Base-by-base conservation (phyloP, 2,113 vertebrate species). In the Syngnathoides biaculeatus region DNA sequence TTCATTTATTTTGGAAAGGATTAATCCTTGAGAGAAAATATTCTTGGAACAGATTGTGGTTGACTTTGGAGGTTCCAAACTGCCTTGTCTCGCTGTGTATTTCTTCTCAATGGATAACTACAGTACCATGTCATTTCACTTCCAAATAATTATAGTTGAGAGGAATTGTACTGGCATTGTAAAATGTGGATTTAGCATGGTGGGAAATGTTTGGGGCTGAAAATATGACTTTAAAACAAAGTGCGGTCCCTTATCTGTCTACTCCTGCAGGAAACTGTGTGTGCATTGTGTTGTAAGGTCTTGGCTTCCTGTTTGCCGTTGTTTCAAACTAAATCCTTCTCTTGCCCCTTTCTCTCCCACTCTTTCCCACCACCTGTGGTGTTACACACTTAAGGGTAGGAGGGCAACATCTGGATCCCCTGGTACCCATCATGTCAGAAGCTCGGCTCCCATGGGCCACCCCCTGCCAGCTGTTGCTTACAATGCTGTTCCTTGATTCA, bases 261-360 rank as follows among this genome's bases (percentile, higher is more conserved):
- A 71, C 73, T 70, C 86, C 84, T 89, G 87, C 88, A 89, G 89
- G 88, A 90, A 89, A 83, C 81, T 81, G 69, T 66, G 84, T 1
- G 26, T 77, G 83, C 74, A 88, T 89, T 90, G 88, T 89, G 83
- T 87, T 89, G 71, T 86, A 80, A 80, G 78, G 79, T 81, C 80
- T 72, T 75, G 55, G 78, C 82, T 89, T 90, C 89, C 89, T 90
- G 89, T 87, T 89, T 89, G 85, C 78, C 80, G 64, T 84, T 76
- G 83, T 87, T 88, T 78, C 85, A 83, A 75, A 63, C 72, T 89
- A 73, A 73, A 73, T 84, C 69, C 50, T 83, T 88, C 89, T 85
- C 72, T 84, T 83, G 82, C 85, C 79, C 67, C 70, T 82, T 79
- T 82, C 68, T 75, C 79, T 74, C 75, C 76, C 72, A 62, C 58